Conservation (phyloP, 2,797 vertebrate genomes). For the Myotis planiceps region DNA sequence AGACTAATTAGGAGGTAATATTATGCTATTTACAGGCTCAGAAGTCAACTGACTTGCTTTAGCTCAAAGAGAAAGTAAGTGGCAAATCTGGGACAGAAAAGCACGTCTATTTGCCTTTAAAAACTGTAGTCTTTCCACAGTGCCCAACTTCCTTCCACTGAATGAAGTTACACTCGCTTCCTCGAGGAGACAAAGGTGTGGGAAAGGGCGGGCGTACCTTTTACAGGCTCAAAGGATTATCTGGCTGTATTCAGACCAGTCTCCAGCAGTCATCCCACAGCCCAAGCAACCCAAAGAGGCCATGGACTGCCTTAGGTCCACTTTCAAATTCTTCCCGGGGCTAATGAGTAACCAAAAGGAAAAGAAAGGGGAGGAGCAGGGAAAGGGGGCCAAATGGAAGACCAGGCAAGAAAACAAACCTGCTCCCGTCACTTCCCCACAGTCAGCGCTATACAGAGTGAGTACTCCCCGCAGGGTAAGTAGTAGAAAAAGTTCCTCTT, state of each 20-base stretch:
- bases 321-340: background rate
- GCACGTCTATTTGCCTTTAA: background rate
- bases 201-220: background rate
- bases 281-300: background rate
- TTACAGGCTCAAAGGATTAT: background rate
- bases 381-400: background rate
- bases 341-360: background rate
- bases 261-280: background rate
- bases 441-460: background rate
- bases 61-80: background rate
- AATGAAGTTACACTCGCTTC: background rate
- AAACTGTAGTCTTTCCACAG: background rate
- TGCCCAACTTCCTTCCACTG: background rate
- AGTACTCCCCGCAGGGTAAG: background rate
- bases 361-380: background rate
- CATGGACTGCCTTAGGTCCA: background rate
- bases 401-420: background rate
- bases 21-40: background rate
- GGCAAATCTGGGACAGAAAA: background rate
- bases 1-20: background rate
- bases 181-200: background rate
- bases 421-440: background rate
- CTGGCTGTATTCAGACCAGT: background rate
- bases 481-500: background rate
- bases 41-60: background rate